Base-by-base conservation (phyloP, 2,797 vertebrate genomes). In the Fundulus diaphanus region DNA sequence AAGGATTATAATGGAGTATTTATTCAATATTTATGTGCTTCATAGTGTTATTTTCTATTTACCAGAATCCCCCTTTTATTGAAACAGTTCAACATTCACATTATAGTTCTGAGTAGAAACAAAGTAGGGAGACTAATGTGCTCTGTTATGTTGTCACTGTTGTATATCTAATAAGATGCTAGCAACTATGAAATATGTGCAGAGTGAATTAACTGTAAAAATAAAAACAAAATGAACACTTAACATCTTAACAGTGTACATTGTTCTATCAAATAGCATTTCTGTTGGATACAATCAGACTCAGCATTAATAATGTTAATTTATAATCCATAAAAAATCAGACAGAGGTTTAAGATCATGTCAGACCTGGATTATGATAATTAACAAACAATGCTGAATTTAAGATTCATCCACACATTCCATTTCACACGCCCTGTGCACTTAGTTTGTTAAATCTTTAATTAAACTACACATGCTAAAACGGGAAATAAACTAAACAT, bases 391-490 rank as follows among this genome's bases (percentile, higher is more conserved):
- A 82, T 88, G 87, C 80, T 88, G 88, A 89, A 81, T 87, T 85
- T 85, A 83, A 69, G 88, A 85, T 88, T 92, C 87, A 88, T 91
- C 87, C 74, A 70, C 90, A 85, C 80, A 91, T 87, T 85, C 82
- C 80, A 84, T 91, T 92, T 94, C 90, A 90, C 89, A 82, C 73
- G 76, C 77, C 83, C 80, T 66, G 65, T 77, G 85, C 79, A 81
- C 59, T 85, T 87, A 87, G 85, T 89, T 89, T 84, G 80, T 95
- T 96, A 89, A 72, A 91, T 84, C 96, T 97, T 96, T 98, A 97
- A 98, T 98, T 97, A 97, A 95, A 96, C 96, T 96, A 96, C 95
- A 95, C 96, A 97, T 97, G 96, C 96, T 97, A 96, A 97, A 97
- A 96, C 94, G 92, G 94, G 95, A 96, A 95, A 95, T 93, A 97